Evolutionary conservation across 2,888 invertebrate genomes (phyloP).

Genomic region (Epinotia bilunana): DNA sequence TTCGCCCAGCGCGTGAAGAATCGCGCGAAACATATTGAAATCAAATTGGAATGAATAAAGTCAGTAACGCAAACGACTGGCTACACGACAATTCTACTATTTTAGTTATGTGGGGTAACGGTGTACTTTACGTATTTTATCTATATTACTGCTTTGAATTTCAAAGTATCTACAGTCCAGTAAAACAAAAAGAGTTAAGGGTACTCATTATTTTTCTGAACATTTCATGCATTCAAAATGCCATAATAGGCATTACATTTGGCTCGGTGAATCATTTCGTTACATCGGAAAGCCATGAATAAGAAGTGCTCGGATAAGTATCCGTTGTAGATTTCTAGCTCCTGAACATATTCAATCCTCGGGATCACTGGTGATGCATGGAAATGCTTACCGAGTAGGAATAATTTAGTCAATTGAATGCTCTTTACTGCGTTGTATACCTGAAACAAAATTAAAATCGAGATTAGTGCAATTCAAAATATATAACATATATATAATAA

Average conservation of each 20-base stretch:
- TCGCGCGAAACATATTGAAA: too few species aligned
- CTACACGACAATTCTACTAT: slow-evolving; percentile 21
- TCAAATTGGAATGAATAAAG: not conserved
- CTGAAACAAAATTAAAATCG: slow-evolving; percentile 30
- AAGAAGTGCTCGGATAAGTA: slow-evolving; percentile 10
- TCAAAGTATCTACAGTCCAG: not conserved
- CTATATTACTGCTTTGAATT: not conserved
- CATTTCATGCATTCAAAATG: not conserved
- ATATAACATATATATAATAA: too few species aligned
- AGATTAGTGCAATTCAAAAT: not conserved
- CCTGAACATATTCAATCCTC: not conserved
- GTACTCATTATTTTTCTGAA: not conserved
- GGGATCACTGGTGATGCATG: not conserved
- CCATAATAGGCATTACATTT: not conserved
- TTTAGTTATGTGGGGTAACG: not conserved
- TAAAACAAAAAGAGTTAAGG: not conserved
- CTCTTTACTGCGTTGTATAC: slow-evolving; percentile 1
- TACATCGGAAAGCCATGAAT: slow-evolving; percentile 1
- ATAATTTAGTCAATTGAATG: not conserved
- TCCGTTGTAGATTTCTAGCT: not conserved
- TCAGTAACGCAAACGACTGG: slow-evolving; percentile 23
- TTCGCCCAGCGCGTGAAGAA: too few species aligned
- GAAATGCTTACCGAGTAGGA: slow-evolving; percentile 23
- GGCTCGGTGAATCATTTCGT: not conserved
- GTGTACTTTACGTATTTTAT: not conserved